Conservation (phyloP, 2,888 invertebrate species). For the Galeruca laticollis region DNA sequence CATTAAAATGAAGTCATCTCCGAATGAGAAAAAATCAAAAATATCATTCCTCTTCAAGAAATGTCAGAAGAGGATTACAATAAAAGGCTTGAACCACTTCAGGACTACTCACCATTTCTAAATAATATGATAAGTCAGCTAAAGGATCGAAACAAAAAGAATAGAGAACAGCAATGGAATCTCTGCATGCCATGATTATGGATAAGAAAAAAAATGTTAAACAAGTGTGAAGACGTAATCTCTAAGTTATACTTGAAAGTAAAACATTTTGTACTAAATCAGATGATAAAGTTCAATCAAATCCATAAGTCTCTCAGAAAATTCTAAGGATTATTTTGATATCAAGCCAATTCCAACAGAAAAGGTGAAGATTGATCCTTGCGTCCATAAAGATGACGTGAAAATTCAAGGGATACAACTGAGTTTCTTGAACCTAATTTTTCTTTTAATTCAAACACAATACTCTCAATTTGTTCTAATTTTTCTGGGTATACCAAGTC, state of each 20-base stretch:
- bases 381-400: too few relatives aligned
- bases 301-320: conserved; percentile 66
- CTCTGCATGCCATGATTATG: conserved; percentile 73
- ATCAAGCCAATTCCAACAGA: conserved; percentile 64
- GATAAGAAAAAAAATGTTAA: conserved; percentile 75
- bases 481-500: conserved; percentile 99
- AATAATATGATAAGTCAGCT: conserved; percentile 76
- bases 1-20: too few relatives aligned
- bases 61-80: conserved; percentile 70
- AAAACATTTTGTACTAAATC: conserved; percentile 30
- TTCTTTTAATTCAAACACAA: conserved; percentile 61
- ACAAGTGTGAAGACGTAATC: conserved; percentile 78
- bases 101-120: conserved; percentile 80
- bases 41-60: too few relatives aligned
- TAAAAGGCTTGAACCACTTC: conserved; percentile 75
- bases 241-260: conserved; percentile 76
- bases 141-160: conserved; percentile 68
- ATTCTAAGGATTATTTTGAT: conserved; percentile 54
- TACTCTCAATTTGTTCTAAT: conserved; percentile 93
- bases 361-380: too few relatives aligned
- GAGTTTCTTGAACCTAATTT: conserved; percentile 79
- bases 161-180: conserved; percentile 74
- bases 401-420: conserved; percentile 76
- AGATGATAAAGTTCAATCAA: too few relatives aligned
- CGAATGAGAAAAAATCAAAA: too few relatives aligned